Percentiles rank a stretch among this genome's conserved stretches.
These are phyloP conservation scores for Gymnarchus niloticus DNA, from an alignment of 2,113 vertebrate species.

Conservation along the genomic window DNA sequence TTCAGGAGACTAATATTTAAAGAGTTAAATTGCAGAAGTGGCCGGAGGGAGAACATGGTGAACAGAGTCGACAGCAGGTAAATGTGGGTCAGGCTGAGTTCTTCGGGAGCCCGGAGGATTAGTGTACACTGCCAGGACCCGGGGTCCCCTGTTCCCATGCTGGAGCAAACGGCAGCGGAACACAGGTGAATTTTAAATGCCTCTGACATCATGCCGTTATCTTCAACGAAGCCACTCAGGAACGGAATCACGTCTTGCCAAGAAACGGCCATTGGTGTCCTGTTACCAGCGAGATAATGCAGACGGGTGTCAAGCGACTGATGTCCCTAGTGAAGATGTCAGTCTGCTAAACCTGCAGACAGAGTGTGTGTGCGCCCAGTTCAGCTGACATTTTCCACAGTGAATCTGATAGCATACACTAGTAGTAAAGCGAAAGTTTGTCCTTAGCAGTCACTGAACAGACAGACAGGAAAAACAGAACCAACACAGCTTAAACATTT, in stretches of 20 bases:
- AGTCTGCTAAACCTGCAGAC: too few species aligned
- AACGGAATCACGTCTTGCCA: not conserved
- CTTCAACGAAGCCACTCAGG: not conserved
- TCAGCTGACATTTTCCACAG: not conserved
- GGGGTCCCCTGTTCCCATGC: not conserved
- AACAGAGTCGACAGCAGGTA: not conserved
- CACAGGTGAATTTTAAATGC: not conserved
- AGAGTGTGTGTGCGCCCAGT: too few species aligned
- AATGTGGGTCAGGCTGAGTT: not conserved
- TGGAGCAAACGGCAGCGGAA: too few species aligned
- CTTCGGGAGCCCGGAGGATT: not conserved
- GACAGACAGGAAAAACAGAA: not conserved
- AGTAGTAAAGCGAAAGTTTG: not conserved
- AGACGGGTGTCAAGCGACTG: not conserved
- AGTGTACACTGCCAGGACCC: not conserved
- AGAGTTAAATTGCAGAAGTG: not conserved
- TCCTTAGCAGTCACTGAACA: not conserved
- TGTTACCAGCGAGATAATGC: not conserved
- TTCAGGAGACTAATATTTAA: not conserved
- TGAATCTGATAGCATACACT: not conserved
- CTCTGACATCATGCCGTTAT: not conserved
- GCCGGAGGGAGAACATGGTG: not conserved
- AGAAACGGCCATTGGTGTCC: not conserved
- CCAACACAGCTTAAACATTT: too few species aligned
- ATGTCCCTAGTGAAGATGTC: too few species aligned